Base-by-base conservation (phyloP, 2,888 invertebrate genomes). In the Phaedon cochleariae region DNA sequence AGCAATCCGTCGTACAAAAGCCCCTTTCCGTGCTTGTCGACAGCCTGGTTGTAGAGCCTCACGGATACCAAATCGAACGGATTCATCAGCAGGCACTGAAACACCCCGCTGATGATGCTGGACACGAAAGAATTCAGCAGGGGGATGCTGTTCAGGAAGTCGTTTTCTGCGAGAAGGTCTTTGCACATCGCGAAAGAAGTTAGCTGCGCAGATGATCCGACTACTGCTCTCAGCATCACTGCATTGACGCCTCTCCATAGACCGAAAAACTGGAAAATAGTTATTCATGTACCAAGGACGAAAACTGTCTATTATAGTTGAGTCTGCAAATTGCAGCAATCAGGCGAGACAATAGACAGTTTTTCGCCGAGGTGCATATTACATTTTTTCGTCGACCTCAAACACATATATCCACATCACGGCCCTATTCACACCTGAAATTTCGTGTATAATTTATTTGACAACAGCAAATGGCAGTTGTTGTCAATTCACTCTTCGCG, bases 31-130 rank as follows among this genome's bases (percentile, higher is more conserved):
- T 85, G 81, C 3, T 84, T 79, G 74, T 90, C 89, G 0, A 90
- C 85, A 21, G 89, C 92, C 89, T 96, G 95, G 85, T 96, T 96
- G 80, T 94, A 96, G 67, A 96, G 86, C 69, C 96, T 87, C n/a
- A 94, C 93, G n/a, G 95, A 91, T 67, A 93, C 87, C 31, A 95
- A 91, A 82, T 96, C 96, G 77, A 96, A 91, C 0, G 96, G 96
- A 69, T 94, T 94, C 87, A 96, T 93, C 62, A 88, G 86, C 0
- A 92, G 69, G 0, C 91, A 90, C 58, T 95, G 90, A 58, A 90
- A 89, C 37, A 91, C 83, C 1, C 95, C 95, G 69, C 94, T 92
- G 18, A 93, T 81, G 75, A 92, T 87, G 78, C 94, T 92, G 18
- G 95, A 90, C 1, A 85, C 74, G 59, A 91, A 85, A 0, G 91